A percentile compares a stretch with the other conserved stretches of the same genome.
Evolutionary conservation across 1,140 invertebrate species (phyloP).

Genomic region (Drosophila fuyamai): DNA sequence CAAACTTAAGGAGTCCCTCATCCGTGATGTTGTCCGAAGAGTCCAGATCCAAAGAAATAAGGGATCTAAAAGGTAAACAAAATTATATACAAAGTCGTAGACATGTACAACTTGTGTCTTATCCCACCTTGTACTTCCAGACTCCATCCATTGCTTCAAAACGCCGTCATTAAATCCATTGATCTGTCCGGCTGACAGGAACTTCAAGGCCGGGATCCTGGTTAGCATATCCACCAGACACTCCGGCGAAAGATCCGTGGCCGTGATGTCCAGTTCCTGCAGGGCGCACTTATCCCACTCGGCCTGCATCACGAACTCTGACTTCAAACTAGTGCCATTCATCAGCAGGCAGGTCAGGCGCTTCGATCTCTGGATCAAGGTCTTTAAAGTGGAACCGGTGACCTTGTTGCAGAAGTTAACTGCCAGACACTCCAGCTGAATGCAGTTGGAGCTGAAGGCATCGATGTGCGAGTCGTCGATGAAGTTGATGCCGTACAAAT

Average conservation of each 20-base stretch:
- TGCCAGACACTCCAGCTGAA: slow-evolving; percentile 97
- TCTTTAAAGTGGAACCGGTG: slow-evolving; percentile 98
- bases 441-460: slow-evolving; percentile 97
- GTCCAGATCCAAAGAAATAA: slow-evolving; percentile 96
- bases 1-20: slow-evolving; percentile 95
- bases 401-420: slow-evolving; percentile 99
- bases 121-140: slow-evolving; percentile 89
- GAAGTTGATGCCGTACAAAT: slow-evolving; percentile 98
- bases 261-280: slow-evolving; percentile 98
- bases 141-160: slow-evolving; percentile 94
- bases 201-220: slow-evolving; percentile 93
- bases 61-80: slow-evolving; percentile 60
- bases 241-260: slow-evolving; percentile 97
- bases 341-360: slow-evolving; percentile 96
- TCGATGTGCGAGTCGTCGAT: slow-evolving; percentile 99
- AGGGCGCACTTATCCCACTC: slow-evolving; percentile 97
- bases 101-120: too few relatives aligned
- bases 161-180: slow-evolving; percentile 99
- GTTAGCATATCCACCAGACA: slow-evolving; percentile 97
- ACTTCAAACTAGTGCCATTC: slow-evolving; percentile 97
- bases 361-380: slow-evolving; percentile 96
- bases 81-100: too few relatives aligned
- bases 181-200: slow-evolving; percentile 96
- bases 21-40: slow-evolving; percentile 98
- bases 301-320: slow-evolving; percentile 96